Percentiles rank a stretch among this genome's conserved stretches.
These are phyloP conservation scores for Calonectris borealis DNA, from an alignment of 2,113 vertebrate genomes.

Conservation along the genomic window DNA sequence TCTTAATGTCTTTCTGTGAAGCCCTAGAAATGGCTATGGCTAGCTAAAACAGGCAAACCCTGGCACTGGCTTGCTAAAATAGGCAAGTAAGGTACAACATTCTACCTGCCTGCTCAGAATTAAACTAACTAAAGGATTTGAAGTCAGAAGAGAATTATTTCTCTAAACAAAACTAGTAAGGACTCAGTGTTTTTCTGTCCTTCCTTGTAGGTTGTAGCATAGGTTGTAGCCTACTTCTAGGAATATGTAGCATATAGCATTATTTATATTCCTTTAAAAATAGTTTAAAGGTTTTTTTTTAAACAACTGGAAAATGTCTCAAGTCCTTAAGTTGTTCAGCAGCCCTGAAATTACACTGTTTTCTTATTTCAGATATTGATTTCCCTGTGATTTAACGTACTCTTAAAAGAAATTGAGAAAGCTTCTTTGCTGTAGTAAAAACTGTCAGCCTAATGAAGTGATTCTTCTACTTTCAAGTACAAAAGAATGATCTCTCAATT, in stretches of 20 bases:
- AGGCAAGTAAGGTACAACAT: neutral
- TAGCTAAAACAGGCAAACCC: neutral
- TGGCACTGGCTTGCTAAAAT: neutral
- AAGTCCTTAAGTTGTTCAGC: neutral
- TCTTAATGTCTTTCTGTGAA: neutral
- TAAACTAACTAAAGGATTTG: neutral
- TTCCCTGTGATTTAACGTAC: neutral
- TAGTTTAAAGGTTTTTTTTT: neutral
- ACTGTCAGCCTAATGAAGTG: neutral
- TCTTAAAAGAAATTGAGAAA: neutral
- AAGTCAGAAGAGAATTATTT: neutral
- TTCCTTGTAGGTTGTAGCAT: neutral
- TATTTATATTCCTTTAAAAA: neutral
- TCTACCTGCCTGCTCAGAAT: neutral
- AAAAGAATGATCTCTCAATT: neutral
- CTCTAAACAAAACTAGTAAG: neutral
- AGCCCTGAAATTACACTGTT: neutral
- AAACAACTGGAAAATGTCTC: neutral
- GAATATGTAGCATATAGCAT: neutral
- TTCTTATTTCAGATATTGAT: conserved; percentile 25
- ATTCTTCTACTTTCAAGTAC: neutral
- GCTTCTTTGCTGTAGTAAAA: neutral
- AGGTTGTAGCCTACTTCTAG: neutral
- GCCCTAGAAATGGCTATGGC: neutral
- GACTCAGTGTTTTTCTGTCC: neutral